Evolutionary conservation across 2,113 vertebrate species (phyloP), one percentile per base, ranked within the genome.

Genomic region (Trogon surrucura): DNA sequence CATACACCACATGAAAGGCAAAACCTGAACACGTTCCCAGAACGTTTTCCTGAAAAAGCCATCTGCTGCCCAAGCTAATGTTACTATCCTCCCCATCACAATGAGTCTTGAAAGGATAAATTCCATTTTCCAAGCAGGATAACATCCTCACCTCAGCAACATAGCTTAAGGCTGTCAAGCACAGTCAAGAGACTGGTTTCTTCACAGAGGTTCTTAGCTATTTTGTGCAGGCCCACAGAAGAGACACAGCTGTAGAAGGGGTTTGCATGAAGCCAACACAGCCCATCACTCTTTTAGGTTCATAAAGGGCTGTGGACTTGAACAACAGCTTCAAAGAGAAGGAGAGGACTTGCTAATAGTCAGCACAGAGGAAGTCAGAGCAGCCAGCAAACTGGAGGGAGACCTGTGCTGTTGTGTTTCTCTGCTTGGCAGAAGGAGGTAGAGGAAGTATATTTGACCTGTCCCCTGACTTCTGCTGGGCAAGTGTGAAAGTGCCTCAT

Each of bases 11-110:
- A 89, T 88, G 81, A 94, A 94, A 96, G 62, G 79, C 20, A 45
- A 97, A 95, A 94, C 81, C 88, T 95, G 95, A 95, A 80, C 48
- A 22, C 2, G 5, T 82, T 94, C 88, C 92, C 85, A 80, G 85
- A 91, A 88, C 1, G 21, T 82, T 92, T 79, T 80, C 93, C 57
- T 77, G 85, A 82, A 94, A 94, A 93, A 96, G 81, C 78, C 88
- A 91, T 95, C 92, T 95, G 92, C 81, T 93, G 57, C 66, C 90
- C 74, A 41, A 85, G 70, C 9, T 91, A 65, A 53, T 38, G 53
- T 72, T 88, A 85, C 84, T 51, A 9, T 50, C 57, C 50, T 88
- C 44, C 60, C 44, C 73, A 69, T 29, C 65, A 82, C 70, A 60
- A 51, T 1, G 9, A 79, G 80, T 38, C 81, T 18, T 58, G 57